Base-by-base conservation (phyloP, 2,888 invertebrate genomes). In the Dysmachus trigonus region DNA sequence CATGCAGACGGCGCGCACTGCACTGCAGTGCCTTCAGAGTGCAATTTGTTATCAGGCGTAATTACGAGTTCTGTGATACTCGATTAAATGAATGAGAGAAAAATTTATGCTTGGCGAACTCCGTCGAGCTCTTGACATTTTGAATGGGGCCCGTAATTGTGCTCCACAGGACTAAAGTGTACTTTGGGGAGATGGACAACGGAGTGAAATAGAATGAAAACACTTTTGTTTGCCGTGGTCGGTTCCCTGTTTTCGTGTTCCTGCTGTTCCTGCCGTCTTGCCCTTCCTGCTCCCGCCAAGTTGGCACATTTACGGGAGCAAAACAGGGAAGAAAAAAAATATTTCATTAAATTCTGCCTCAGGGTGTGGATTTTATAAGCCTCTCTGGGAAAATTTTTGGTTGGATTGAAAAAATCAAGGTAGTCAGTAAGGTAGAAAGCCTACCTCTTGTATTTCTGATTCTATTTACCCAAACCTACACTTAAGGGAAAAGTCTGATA, bases 21-120 rank as follows among this genome's bases (percentile, higher is more conserved):
- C 74, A 76, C 30, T 73, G 76, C 76, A 76, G 41, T 38, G 15
- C 18, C 76, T 76, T 76, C 13, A 7, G 41, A 27, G 22, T 41
- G 76, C 35, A 76, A 76, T 76, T 76, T 38, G 76, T 76, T 35
- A 76, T 76, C 76, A 76, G 35, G 35, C 41, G 41, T 76, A 76
- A 76, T 76, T 76, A 41, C 76, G 33, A 76, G 41, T 76, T 41
- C 38, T 76, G 76, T 76, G 76, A 76, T 76, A 41, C 41, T 38
- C 76, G 73, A 73, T 73, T 33, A 73, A 73, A 73, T 73, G 35
- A 41, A 76, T 41, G 27, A 7, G 41, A 38, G n/a, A 76, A 41
- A 76, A 76, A 33, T 35, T 76, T 76, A 76, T 76, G 38, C 35
- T 22, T 76, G 27, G 18, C 15, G 8, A 76, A 35, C 38, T 73